Base-by-base conservation (phyloP, 2,113 vertebrate species). In the Chaetodon trifascialis region DNA sequence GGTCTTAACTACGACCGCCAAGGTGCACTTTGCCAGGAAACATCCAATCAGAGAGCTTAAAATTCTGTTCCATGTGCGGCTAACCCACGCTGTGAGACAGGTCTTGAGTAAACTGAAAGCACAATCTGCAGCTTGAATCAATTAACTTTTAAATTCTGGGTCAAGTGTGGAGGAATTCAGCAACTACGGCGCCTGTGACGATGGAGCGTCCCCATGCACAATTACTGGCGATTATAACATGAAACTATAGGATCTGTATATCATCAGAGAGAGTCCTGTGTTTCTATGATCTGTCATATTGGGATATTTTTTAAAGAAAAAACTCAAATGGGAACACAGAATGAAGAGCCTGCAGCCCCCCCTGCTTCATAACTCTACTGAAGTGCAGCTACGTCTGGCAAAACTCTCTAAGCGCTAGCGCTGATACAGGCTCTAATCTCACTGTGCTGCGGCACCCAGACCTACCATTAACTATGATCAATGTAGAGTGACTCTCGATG, bases 381-480 rank as follows among this genome's bases (percentile, higher is more conserved):
- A 55, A 23, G 38, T 5, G 7, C 63, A 73, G 63, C 34, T 54
- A n/a, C 9, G 30, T 68, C 62, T 62, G 70, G 47, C 23, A 54
- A 73, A 25, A 47, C 47, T 4, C 21, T 72, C 49, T 12, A 17
- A 77, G 23, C 11, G 56, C 63, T 38, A 81, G 63, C 62, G 4
- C 73, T 11, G 71, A 68, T 25, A 44, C 34, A 25, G 47, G 52
- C 68, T 63, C 46, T 59, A 68, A 71, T 80, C 60, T 75, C 65
- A 77, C 70, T 51, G 52, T 21, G 67, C 68, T 36, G 75, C 62
- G 70, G 55, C 65, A 65, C 46, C 25, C 59, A 55, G 38, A 72
- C 63, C 79, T 68, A 73, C 66, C 74, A 80, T 85, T 91, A 84
- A 86, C 85, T 73, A 79, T 82, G 78, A 86, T 72, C 75, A 74